Conservation (phyloP, 2,113 vertebrate genomes). For the Cranoglanis bouderius region DNA sequence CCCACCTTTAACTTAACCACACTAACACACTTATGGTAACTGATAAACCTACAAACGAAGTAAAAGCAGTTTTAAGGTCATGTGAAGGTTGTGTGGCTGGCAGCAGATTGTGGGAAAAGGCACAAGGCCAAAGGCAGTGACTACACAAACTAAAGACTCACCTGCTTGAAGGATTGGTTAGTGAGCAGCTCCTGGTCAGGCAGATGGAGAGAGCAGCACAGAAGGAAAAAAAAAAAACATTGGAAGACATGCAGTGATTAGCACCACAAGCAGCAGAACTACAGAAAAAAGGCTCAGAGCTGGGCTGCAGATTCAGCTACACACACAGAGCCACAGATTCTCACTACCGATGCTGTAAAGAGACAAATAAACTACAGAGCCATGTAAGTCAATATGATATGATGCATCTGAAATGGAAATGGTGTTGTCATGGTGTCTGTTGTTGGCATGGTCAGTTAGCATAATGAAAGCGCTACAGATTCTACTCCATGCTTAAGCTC, state of each 20-base stretch:
- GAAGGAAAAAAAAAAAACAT: conserved; percentile 81
- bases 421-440: background rate
- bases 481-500: conserved; percentile 55
- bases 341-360: background rate
- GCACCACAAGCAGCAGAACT: conserved; percentile 61
- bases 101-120: conserved; percentile 10
- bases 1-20: background rate
- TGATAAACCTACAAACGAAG: background rate
- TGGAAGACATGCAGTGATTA: conserved; percentile 81
- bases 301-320: conserved; percentile 42
- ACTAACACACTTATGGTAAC: background rate
- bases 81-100: conserved; percentile 9
- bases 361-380: background rate
- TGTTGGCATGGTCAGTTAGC: conserved; percentile 24
- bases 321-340: background rate
- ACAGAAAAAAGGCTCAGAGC: conserved; percentile 53
- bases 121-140: conserved; percentile 2
- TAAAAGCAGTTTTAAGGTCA: background rate
- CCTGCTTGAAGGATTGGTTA: conserved; percentile 91
- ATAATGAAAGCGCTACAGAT: conserved; percentile 51
- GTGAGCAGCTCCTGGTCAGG: conserved; percentile 92
- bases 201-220: conserved; percentile 76
- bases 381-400: background rate
- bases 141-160: conserved; percentile 73
- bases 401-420: background rate